phyloP scores from a whole-genome alignment of 2,797 vertebrate genomes.

The Cheirogaleus major region DNA sequence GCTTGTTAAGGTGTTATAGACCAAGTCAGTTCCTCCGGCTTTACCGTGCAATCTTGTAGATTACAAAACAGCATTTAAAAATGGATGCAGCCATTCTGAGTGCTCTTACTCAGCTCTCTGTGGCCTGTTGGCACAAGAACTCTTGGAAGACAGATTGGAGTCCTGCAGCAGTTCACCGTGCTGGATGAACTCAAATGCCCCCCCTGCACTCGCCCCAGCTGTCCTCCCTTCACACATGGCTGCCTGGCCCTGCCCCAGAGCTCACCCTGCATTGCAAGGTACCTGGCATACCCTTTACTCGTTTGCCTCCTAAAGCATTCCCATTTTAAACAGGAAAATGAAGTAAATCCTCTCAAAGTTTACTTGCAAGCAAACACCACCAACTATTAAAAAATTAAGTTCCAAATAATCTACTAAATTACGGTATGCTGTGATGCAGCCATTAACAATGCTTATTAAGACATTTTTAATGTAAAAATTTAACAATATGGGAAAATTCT shows the following conservation, averaged over 20 bases:
- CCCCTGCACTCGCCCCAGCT: conserved; percentile 23
- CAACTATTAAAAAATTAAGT: neutral
- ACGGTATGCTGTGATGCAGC: neutral
- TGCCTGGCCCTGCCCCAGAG: conserved; percentile 18
- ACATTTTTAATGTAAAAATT: neutral
- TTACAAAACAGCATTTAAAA: conserved; percentile 74
- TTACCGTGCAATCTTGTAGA: conserved; percentile 67
- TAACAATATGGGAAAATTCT: neutral
- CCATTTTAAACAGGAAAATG: neutral
- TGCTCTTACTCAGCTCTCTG: conserved; percentile 35
- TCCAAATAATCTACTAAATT: conserved; percentile 28
- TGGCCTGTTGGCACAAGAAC: conserved; percentile 69
- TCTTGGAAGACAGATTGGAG: conserved; percentile 58
- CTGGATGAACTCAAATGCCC: neutral
- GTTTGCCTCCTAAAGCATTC: neutral
- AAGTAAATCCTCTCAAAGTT: conserved; percentile 23
- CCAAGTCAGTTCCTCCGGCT: conserved; percentile 69
- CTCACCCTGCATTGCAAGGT: neutral
- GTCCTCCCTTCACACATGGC: conserved; percentile 49
- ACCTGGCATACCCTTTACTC: neutral
- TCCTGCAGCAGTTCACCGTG: conserved; percentile 39
- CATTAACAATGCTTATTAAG: neutral
- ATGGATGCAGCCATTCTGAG: conserved; percentile 27
- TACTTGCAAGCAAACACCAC: neutral
- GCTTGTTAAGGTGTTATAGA: conserved; percentile 72